Conservation (phyloP, 2,797 vertebrate species). For the Ispidina picta region DNA sequence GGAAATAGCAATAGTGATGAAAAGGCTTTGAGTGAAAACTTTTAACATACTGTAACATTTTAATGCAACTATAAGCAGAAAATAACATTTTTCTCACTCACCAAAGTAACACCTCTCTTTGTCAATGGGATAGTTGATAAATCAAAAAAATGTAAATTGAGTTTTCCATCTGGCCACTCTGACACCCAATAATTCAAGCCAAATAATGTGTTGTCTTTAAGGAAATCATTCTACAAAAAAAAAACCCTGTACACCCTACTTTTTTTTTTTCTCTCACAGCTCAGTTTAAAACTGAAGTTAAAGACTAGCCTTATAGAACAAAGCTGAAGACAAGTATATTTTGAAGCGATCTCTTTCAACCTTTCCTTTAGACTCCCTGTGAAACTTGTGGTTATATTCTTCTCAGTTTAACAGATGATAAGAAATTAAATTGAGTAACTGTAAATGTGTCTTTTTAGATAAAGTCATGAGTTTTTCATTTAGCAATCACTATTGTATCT, state of each 20-base stretch:
- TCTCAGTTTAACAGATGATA: background rate
- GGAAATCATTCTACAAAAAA: slow-evolving; percentile 36
- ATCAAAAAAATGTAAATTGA: slow-evolving; percentile 74
- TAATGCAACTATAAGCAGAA: slow-evolving; percentile 68
- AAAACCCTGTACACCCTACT: background rate
- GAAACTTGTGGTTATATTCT: background rate
- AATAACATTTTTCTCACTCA: slow-evolving; percentile 74
- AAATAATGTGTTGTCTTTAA: slow-evolving; percentile 60
- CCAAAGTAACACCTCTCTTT: slow-evolving; percentile 73
- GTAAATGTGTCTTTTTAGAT: background rate
- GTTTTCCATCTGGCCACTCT: slow-evolving; percentile 71
- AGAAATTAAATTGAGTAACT: background rate
- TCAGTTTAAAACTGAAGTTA: slow-evolving; percentile 1
- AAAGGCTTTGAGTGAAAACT: slow-evolving; percentile 63
- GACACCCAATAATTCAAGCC: slow-evolving; percentile 63
- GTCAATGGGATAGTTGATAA: slow-evolving; percentile 74
- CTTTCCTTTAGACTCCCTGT: background rate
- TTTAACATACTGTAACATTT: slow-evolving; percentile 60
- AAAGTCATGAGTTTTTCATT: background rate
- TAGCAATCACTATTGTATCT: background rate
- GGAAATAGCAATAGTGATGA: slow-evolving; percentile 47
- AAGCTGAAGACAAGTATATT: background rate
- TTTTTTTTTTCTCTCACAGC: background rate
- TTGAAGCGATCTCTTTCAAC: background rate
- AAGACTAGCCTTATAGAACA: background rate